Evolutionary conservation across 2,888 invertebrate species (phyloP), one percentile per base, ranked within the genome.

Genomic region (Drosophila hamatofila): DNA sequence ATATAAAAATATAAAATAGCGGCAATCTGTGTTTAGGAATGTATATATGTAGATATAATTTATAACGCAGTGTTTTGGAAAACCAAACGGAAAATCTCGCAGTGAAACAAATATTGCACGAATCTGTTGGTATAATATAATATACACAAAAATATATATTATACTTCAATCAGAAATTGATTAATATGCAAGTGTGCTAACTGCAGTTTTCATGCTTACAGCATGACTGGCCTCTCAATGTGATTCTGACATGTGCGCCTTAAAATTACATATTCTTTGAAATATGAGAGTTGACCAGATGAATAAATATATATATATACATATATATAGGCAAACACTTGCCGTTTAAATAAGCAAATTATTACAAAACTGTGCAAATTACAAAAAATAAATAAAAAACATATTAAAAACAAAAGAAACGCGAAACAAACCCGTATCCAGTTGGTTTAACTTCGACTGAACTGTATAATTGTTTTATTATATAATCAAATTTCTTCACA

Each of bases 401-500:
- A 54, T 30, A 8, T 11, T 52, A 14, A 14, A 54, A 37, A 54
- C 21, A 21, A 27, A n/a, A 9, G 6, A 25, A 44, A 49, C 12
- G 12, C 27, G 27, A 49, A 30, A 30, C 12, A 18, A 48, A 27
- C n/a, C 14, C 46, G 25, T 5, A 37, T 25, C 4, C 44, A 37
- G 14, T n/a, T 12, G 33, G 21, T 25, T 33, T 4, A 27, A 51
- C 30, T 57, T 60, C 9, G 30, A 42, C 18, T 44, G 18, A 48
- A 41, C 33, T 44, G 25, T 49, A 42, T 57, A 58, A 66, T 56
- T 51, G 18, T 33, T 14, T 27, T 33, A 37, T 77, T 77, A 63
- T 63, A 74, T 77, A 74, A 77, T 69, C 23, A 8, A 57, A 54
- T 76, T 68, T 76, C 63, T 73, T 61, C 41, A 78, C 65, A 62